Evolutionary conservation across 1,140 invertebrate species (phyloP).

Genomic region (Antheraea mylitta): DNA sequence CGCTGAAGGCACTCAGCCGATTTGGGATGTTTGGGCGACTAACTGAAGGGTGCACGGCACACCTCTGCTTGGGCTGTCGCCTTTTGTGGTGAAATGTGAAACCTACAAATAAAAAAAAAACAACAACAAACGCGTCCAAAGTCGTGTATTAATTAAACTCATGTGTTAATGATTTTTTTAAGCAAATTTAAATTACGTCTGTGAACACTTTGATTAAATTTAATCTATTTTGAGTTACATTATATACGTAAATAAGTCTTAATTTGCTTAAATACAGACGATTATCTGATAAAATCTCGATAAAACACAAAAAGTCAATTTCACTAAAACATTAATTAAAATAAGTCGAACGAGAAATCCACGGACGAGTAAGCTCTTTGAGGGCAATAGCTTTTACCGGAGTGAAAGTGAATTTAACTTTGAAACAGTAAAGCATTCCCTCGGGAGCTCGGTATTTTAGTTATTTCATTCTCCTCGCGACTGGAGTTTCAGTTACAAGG

Average conservation of each 20-base stretch:
- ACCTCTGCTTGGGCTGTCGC: no score
- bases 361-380: not conserved
- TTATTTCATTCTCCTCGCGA: not conserved
- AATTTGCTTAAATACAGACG: conserved; percentile 15
- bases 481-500: not conserved
- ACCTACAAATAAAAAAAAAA: no score
- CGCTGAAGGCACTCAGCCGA: no score
- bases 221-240: no score
- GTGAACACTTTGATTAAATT: no score
- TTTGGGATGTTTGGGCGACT: no score
- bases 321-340: not conserved
- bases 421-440: conserved; percentile 11
- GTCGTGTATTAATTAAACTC: no score
- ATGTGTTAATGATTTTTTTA: no score
- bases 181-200: no score
- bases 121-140: no score
- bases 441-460: conserved; percentile 7
- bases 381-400: conserved; percentile 1
- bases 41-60: no score
- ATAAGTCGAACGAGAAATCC: conserved; percentile 1
- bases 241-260: not conserved
- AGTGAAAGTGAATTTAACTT: conserved; percentile 11
- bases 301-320: not conserved
- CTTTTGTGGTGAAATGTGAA: no score
- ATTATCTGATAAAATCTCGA: not conserved